Conservation (phyloP, 2,888 invertebrate species). For the Acrobasis repandana region DNA sequence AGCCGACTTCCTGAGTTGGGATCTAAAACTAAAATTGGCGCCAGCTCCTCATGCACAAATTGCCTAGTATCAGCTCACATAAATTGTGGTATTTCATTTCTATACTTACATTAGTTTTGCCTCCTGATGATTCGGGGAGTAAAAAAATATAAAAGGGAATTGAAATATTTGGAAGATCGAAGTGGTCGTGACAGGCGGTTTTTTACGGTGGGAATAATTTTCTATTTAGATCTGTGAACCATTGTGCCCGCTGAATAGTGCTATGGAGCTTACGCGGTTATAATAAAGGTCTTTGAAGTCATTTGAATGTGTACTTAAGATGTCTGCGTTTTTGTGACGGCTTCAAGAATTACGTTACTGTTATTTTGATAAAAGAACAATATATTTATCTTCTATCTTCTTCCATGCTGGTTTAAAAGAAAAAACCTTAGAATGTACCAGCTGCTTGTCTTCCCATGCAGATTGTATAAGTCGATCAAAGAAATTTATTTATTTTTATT, state of each 20-base stretch:
- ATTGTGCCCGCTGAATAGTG: slow-evolving; percentile 11
- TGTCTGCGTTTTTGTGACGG: slow-evolving; percentile 6
- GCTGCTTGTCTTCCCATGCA: no score
- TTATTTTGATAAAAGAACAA: neutral
- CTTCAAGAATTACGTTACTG: neutral
- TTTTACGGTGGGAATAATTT: slow-evolving; percentile 18
- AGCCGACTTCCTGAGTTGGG: no score
- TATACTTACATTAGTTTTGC: neutral
- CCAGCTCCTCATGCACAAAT: no score
- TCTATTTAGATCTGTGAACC: slow-evolving; percentile 18
- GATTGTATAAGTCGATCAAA: no score
- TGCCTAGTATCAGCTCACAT: no score
- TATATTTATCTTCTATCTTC: no score
- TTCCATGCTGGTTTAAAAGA: no score
- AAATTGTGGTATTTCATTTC: neutral
- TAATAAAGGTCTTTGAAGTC: slow-evolving; percentile 1
- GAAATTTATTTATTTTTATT: no score
- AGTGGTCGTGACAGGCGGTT: slow-evolving; percentile 20
- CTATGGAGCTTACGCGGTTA: neutral
- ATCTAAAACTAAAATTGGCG: no score
- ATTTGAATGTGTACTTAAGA: neutral
- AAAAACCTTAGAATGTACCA: no score
- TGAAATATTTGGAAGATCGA: slow-evolving; percentile 35
- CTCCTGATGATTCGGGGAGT: slow-evolving; percentile 35
- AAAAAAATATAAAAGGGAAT: slow-evolving; percentile 43